Percentiles rank a stretch among this genome's conserved stretches.
phyloP scores from a whole-genome alignment of 2,113 vertebrate genomes.

The Aegotheles bennettii region DNA sequence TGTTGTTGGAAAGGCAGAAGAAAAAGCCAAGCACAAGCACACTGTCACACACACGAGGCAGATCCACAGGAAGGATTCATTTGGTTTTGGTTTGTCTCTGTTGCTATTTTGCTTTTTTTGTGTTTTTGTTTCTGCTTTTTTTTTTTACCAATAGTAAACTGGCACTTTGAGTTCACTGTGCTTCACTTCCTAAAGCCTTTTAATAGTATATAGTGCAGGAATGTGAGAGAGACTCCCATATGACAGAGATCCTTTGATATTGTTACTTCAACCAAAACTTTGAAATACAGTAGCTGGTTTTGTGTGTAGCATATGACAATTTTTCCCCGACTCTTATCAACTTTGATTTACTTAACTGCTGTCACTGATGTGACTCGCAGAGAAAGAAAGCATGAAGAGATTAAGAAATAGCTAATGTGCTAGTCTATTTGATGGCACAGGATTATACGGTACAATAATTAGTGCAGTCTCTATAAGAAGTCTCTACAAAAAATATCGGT shows the following conservation, averaged over 20 bases:
- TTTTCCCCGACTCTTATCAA: slow-evolving; percentile 31
- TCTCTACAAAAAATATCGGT: background rate
- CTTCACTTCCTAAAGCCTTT: slow-evolving; percentile 28
- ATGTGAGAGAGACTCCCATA: slow-evolving; percentile 19
- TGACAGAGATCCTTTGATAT: slow-evolving; percentile 49
- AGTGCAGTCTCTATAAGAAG: background rate
- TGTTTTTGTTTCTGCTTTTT: no score
- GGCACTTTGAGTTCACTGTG: background rate
- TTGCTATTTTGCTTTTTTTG: background rate
- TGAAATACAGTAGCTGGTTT: slow-evolving; percentile 47
- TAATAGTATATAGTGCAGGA: slow-evolving; percentile 11
- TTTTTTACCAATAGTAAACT: background rate
- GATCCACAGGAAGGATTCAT: background rate
- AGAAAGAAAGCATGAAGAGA: background rate
- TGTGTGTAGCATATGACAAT: background rate
- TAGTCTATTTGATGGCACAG: slow-evolving; percentile 33
- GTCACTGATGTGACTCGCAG: background rate
- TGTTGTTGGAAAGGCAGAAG: background rate
- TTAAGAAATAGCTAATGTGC: background rate
- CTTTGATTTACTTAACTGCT: slow-evolving; percentile 58
- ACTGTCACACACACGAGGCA: background rate
- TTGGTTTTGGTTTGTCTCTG: slow-evolving; percentile 20
- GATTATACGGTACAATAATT: slow-evolving; percentile 33
- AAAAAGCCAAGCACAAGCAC: background rate
- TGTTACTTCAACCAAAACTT: slow-evolving; percentile 51